Evolutionary conservation across 2,113 vertebrate species (phyloP).

Genomic region (Sceloporus undulatus): DNA sequence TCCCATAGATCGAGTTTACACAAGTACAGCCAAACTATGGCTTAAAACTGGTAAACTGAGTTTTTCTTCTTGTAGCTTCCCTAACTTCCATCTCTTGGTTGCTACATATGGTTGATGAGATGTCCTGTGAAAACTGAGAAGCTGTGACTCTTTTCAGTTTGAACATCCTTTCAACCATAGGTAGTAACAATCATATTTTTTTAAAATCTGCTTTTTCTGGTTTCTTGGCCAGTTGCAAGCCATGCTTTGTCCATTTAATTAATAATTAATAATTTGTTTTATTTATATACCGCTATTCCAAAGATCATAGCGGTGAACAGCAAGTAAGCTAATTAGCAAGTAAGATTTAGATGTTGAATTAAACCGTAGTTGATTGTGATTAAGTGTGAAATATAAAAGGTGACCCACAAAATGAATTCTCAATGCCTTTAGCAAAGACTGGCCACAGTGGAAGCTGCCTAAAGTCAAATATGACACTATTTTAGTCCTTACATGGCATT

Average conservation of each 20-base stretch:
- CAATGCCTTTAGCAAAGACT: neutral
- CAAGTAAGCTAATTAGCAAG: too few species aligned
- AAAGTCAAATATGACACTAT: neutral
- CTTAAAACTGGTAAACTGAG: neutral
- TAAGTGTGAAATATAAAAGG: neutral
- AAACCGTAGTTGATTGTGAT: neutral
- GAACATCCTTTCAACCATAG: neutral
- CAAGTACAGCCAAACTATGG: neutral
- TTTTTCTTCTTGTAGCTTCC: neutral
- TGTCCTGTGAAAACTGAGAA: neutral
- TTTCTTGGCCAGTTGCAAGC: neutral
- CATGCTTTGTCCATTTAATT: neutral
- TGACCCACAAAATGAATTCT: neutral
- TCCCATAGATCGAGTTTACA: neutral
- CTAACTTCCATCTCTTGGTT: too few species aligned
- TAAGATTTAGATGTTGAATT: neutral
- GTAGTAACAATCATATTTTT: too few species aligned
- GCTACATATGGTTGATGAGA: too few species aligned
- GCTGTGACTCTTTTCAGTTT: neutral
- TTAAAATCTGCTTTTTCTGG: neutral
- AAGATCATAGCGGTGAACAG: too few species aligned
- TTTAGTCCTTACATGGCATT: neutral
- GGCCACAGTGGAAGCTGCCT: slow-evolving; percentile 31
- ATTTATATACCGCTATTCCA: too few species aligned
- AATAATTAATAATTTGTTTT: too few species aligned